Percentiles rank a stretch among this genome's conserved stretches.
Evolutionary conservation across 1,140 invertebrate genomes (phyloP).

Genomic region (Bombus picipes): DNA sequence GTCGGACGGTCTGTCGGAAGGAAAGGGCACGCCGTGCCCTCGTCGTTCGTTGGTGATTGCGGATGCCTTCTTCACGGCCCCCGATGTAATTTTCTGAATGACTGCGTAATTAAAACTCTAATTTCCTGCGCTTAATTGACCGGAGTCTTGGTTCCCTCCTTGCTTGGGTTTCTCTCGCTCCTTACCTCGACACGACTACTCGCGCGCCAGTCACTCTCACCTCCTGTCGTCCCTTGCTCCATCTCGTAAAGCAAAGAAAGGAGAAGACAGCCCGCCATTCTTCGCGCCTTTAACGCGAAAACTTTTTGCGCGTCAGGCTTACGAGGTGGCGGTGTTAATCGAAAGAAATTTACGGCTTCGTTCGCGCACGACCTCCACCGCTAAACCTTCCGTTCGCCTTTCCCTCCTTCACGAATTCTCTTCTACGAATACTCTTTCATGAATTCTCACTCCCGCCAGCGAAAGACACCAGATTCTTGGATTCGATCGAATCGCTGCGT

Average conservation of each 20-base stretch:
- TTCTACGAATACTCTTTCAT: too few relatives aligned
- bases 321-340: constrained; percentile 25
- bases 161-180: constrained; percentile 50
- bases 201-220: constrained; percentile 49
- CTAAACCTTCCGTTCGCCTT: neutral
- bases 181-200: constrained; percentile 39
- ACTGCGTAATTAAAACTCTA: constrained; percentile 84
- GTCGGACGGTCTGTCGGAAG: constrained; percentile 39
- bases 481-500: neutral
- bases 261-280: constrained; percentile 23
- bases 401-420: neutral
- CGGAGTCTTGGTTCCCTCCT: constrained; percentile 78
- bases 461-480: neutral
- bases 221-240: constrained; percentile 42
- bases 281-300: constrained; percentile 47
- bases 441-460: too few relatives aligned
- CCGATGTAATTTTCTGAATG: constrained; percentile 84
- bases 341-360: constrained; percentile 26
- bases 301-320: constrained; percentile 28
- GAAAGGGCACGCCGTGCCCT: constrained; percentile 50
- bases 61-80: constrained; percentile 73
- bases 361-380: neutral
- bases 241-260: constrained; percentile 50
- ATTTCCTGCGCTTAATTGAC: constrained; percentile 84
- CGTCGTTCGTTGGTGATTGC: constrained; percentile 64